Conservation (phyloP, 1,140 invertebrate species). For the Scylla paramamosain region DNA sequence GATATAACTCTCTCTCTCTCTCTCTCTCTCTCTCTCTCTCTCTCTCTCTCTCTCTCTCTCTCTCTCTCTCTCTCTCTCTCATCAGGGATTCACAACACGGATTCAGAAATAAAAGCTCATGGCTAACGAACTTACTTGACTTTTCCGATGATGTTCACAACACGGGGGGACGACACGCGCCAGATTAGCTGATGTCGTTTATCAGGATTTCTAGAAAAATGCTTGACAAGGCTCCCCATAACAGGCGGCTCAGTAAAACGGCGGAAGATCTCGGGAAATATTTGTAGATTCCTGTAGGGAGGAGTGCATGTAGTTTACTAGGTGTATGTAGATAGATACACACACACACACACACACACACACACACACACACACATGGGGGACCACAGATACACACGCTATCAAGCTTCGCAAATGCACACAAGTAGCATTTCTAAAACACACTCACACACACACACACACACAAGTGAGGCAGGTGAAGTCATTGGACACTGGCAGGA, state of each 20-base stretch:
- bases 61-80: not conserved
- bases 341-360: no score
- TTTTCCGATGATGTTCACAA: not conserved
- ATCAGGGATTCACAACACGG: not conserved
- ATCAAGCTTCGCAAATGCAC: no score
- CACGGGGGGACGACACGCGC: not conserved
- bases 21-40: constrained; percentile 38
- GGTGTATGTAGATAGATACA: no score
- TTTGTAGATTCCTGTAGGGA: not conserved
- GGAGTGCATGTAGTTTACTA: no score
- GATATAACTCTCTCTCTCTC: constrained; percentile 22
- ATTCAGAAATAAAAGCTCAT: not conserved
- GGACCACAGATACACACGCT: no score
- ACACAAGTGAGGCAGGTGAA: no score
- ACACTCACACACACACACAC: no score
- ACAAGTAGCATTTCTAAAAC: no score
- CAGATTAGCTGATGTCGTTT: not conserved
- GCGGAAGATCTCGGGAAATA: not conserved
- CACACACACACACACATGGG: no score
- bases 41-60: not conserved
- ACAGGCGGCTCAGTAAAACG: not conserved
- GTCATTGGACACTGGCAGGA: no score
- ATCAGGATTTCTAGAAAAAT: not conserved
- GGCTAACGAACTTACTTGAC: not conserved
- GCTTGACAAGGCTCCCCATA: not conserved